These are phyloP conservation scores for Euplagia quadripunctaria DNA, from an alignment of 2,888 invertebrate species.

Conservation along the genomic window DNA sequence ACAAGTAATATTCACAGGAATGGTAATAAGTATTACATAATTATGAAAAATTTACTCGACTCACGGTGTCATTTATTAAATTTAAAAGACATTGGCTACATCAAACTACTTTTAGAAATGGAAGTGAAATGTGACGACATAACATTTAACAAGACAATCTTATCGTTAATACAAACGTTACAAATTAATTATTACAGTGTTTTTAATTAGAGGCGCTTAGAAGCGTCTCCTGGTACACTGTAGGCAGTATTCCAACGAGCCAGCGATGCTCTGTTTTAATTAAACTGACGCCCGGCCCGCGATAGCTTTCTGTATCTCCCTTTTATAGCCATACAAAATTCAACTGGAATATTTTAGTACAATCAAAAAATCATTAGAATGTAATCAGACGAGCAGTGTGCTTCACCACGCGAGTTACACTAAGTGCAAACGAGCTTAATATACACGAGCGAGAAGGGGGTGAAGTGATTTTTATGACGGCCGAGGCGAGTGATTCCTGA, in stretches of 20 bases:
- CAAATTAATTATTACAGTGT: conserved; percentile 76
- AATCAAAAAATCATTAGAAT: conserved; percentile 53
- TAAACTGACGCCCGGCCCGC: conserved; percentile 67
- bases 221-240: conserved; percentile 54
- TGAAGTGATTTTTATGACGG: conserved; percentile 80
- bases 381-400: conserved; percentile 48
- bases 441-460: conserved; percentile 55
- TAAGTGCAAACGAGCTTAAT: conserved; percentile 60
- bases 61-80: neutral
- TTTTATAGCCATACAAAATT: conserved; percentile 52
- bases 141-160: conserved; percentile 58
- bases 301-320: conserved; percentile 52
- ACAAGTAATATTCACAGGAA: no score
- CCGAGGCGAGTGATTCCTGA: conserved; percentile 74
- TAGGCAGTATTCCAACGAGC: conserved; percentile 23
- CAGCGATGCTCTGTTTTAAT: conserved; percentile 75
- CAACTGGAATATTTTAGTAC: conserved; percentile 48
- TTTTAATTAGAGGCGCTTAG: conserved; percentile 78
- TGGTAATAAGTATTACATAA: no score
- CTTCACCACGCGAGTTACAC: conserved; percentile 48
- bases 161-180: conserved; percentile 66
- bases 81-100: conserved; percentile 25
- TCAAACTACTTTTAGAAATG: neutral
- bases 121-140: conserved; percentile 34
- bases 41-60: neutral